Base-by-base conservation (phyloP, 2,113 vertebrate species). In the Ornithorhynchus anatinus region DNA sequence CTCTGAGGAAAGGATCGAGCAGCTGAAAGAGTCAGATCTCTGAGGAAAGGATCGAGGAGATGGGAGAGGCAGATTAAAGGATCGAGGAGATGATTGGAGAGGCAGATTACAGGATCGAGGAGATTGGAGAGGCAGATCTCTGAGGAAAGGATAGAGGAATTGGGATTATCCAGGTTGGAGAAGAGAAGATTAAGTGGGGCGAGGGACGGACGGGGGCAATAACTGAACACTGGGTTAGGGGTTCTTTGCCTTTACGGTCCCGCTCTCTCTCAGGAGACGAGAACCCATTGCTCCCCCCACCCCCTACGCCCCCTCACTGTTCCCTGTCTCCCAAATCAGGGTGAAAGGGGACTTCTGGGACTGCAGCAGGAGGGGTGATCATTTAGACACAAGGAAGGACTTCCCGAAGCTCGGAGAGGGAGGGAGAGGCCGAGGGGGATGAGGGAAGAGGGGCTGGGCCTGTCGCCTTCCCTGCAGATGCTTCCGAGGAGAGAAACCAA, bases 321-420 rank as follows among this genome's bases (percentile, higher is more conserved):
- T n/a, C n/a, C n/a, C n/a, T n/a, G n/a, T n/a, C n/a, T n/a, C n/a
- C n/a, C n/a, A n/a, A n/a, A n/a, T n/a, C n/a, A 29, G 45, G 15
- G 11, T 10, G 19, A 16, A 48, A 29, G 29, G 25, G 19, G 15
- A 13, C 19, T 14, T 7, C 48, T 20, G 37, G 65, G 57, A 39
- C 42, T 66, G 81, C 77, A 69, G 76, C 77, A 69, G 76, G 80
- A 75, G 59, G 71, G 72, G 66, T 57, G 3, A 25, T n/a, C 56
- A 53, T 59, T 51, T 27, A 75, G 81, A 70, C 39, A 50, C 19
- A 19, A 9, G 59, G 23, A 73, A 65, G 69, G 75, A 80, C 58
- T 71, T 73, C 17, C 37, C 50, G 39, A 31, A 68, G 32, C 44
- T 36, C 1, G 10, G 54, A 61, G n/a, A 38, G 42, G 16, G 27